Base-by-base conservation (phyloP, 2,888 invertebrate species). In the Campaea margaritaria region DNA sequence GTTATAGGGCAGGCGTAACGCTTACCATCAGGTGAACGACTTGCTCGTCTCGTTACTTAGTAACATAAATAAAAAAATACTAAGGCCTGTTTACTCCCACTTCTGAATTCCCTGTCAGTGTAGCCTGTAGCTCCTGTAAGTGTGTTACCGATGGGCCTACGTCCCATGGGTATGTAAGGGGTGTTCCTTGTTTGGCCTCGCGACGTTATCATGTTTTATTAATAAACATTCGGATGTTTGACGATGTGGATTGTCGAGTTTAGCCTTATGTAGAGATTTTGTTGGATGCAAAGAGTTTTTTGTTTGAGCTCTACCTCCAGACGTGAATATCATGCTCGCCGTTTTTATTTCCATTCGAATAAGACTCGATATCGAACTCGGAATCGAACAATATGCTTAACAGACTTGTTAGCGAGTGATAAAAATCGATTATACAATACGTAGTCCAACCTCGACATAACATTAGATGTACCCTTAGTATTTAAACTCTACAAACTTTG, bases 151-250 rank as follows among this genome's bases (percentile, higher is more conserved):
- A 48, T 44, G 56, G 47, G 54, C 14, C 34, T 10, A 0, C n/a
- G 14, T 46, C 65, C 65, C 62, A 15, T 16, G 62, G 58, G 58
- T n/a, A 34, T 51, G 62, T 53, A 50, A 50, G 53, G 55, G 60
- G 49, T 47, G 38, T 61, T 51, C 66, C 34, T 44, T 74, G 71
- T 76, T 72, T 66, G 62, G 43, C 12, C 65, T 58, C 51, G 48
- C 51, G 36, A 63, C 70, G 62, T 67, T 69, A 68, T 60, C 54
- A 50, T 72, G 69, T 73, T 73, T 67, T 72, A 68, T 63, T 60
- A 59, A 70, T 65, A 70, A 69, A 72, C 61, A 69, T 62, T 65
- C 58, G 52, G 51, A 31, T 65, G 54, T 70, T 70, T 42, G 50
- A 57, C 47, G 41, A 53, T 44, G 38, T 15, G 45, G 49, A 49